phyloP scores from a whole-genome alignment of 2,888 invertebrate genomes.

The Drosophila subsilvestris region DNA sequence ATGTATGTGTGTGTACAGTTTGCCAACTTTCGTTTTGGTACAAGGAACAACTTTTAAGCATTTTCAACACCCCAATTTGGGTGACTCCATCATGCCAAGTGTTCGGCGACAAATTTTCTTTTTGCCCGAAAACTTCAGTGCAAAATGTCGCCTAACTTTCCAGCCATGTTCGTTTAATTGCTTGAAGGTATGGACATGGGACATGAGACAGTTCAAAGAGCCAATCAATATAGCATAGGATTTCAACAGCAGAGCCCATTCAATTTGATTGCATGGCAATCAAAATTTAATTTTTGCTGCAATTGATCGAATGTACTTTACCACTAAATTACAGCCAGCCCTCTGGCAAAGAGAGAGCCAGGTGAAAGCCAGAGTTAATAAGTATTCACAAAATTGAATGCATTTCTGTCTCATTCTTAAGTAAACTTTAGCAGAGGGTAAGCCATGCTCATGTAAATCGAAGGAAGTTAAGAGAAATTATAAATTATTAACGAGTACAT shows the following conservation, averaged over 20 bases:
- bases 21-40: conserved; percentile 55
- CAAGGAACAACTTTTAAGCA: conserved; percentile 53
- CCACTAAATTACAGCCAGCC: neutral
- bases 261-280: conserved; percentile 19
- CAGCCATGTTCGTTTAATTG: conserved; percentile 23
- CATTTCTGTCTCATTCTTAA: neutral
- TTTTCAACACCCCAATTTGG: conserved; percentile 65
- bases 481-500: neutral
- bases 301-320: neutral
- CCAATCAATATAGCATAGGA: neutral
- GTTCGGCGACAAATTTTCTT: conserved; percentile 15
- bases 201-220: neutral
- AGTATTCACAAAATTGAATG: conserved; percentile 4
- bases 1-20: conserved; percentile 42
- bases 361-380: neutral
- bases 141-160: conserved; percentile 7
- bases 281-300: conserved; percentile 2
- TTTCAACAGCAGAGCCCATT: conserved; percentile 11
- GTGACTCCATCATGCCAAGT: conserved; percentile 46
- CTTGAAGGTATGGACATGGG: conserved; percentile 6
- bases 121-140: conserved; percentile 13
- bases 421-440: neutral
- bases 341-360: neutral
- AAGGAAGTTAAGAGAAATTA: neutral
- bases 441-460: neutral